These are phyloP conservation scores for Peucedramus taeniatus DNA, from an alignment of 2,113 vertebrate genomes.

Conservation along the genomic window DNA sequence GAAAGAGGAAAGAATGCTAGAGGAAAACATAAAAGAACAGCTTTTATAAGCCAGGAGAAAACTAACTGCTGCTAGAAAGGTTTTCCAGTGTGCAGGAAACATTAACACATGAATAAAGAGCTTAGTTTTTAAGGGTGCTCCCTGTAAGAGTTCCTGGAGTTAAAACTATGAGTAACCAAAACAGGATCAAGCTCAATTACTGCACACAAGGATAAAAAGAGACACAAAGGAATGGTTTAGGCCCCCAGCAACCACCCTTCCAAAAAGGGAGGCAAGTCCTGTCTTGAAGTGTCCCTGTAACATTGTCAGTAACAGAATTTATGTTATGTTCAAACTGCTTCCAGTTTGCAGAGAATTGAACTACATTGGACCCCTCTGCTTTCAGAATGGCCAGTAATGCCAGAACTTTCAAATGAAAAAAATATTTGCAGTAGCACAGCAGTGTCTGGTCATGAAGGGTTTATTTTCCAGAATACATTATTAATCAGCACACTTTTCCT, in stretches of 20 bases:
- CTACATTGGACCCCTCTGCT: background rate
- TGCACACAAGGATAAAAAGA: background rate
- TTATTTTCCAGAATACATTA: conserved; percentile 20
- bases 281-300: background rate
- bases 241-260: background rate
- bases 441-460: background rate
- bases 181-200: background rate
- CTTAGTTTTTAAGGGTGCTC: background rate
- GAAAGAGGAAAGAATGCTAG: background rate
- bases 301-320: background rate
- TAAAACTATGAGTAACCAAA: background rate
- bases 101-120: background rate
- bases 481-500: background rate
- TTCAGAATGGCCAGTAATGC: background rate
- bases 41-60: background rate
- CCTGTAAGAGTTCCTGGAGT: background rate
- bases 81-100: background rate
- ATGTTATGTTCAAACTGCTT: background rate
- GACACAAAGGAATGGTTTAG: background rate
- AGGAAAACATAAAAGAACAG: background rate
- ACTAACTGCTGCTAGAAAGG: background rate
- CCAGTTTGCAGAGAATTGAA: background rate
- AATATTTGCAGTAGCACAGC: background rate
- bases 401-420: background rate
- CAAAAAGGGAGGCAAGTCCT: background rate